Evolutionary conservation across 2,888 invertebrate species (phyloP).

Genomic region (Folsomia manolachei): DNA sequence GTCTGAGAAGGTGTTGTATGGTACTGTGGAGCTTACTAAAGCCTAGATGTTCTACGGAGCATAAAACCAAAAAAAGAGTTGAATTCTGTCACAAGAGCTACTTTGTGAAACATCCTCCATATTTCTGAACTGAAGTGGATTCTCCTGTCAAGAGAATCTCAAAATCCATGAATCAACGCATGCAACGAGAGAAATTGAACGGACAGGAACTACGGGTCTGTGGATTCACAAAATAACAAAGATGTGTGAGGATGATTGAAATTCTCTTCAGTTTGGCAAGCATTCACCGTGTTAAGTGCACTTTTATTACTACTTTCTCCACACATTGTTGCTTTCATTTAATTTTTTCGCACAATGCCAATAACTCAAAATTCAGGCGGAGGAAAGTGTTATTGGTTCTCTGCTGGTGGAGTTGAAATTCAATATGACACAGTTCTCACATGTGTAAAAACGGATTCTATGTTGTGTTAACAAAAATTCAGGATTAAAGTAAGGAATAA

Average conservation of each 20-base stretch:
- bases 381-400: not conserved
- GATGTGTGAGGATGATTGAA: not conserved
- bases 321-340: not conserved
- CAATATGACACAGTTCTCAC: too few relatives aligned
- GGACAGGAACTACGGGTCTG: slow-evolving; percentile 6
- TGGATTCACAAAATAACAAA: slow-evolving; percentile 1
- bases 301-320: not conserved
- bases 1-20: not conserved
- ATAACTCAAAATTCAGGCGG: not conserved
- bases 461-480: too few relatives aligned
- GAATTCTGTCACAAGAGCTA: not conserved
- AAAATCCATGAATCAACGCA: slow-evolving; percentile 8
- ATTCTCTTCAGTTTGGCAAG: not conserved
- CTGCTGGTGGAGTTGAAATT: too few relatives aligned
- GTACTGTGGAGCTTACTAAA: not conserved
- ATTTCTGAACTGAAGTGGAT: not conserved
- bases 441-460: too few relatives aligned
- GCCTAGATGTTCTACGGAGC: not conserved
- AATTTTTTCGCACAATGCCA: not conserved
- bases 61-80: not conserved
- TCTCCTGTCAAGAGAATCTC: slow-evolving; percentile 6
- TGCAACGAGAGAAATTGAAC: not conserved
- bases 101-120: slow-evolving; percentile 3
- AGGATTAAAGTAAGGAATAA: too few relatives aligned
- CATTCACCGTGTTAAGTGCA: slow-evolving; percentile 2